Conservation (phyloP, 2,113 vertebrate genomes). For the Nothoprocta pentlandii region DNA sequence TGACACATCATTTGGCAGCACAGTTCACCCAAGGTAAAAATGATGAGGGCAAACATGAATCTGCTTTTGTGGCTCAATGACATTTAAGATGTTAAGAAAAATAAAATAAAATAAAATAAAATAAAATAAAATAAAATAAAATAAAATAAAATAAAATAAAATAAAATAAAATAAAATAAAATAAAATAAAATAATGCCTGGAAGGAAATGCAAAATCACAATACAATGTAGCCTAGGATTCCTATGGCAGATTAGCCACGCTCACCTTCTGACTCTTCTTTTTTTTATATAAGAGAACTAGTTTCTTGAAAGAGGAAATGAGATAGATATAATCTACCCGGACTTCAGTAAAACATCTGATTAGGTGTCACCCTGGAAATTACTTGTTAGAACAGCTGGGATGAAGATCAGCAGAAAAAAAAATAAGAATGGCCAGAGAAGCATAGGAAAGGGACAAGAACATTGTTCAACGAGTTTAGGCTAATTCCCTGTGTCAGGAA, state of each 20-base stretch:
- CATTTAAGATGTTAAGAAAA: neutral
- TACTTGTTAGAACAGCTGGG: neutral
- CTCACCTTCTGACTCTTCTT: neutral
- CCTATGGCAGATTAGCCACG: neutral
- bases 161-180: neutral
- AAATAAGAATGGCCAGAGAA: neutral
- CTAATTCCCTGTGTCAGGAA: neutral
- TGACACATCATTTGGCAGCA: neutral
- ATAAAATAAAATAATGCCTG: neutral
- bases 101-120: too few relatives aligned
- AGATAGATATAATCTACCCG: slow-evolving; percentile 6
- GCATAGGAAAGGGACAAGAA: neutral
- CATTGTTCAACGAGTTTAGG: neutral
- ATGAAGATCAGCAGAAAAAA: neutral
- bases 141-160: too few relatives aligned
- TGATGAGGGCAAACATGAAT: neutral
- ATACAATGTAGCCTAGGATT: neutral
- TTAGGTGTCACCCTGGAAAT: slow-evolving; percentile 12
- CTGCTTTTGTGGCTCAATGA: neutral
- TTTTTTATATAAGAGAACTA: neutral
- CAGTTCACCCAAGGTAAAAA: neutral
- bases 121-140: too few relatives aligned
- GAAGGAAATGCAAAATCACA: neutral
- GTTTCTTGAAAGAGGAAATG: neutral
- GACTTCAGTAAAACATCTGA: slow-evolving; percentile 2